phyloP scores from a whole-genome alignment of 2,797 vertebrate species.

The Tapirus indicus region DNA sequence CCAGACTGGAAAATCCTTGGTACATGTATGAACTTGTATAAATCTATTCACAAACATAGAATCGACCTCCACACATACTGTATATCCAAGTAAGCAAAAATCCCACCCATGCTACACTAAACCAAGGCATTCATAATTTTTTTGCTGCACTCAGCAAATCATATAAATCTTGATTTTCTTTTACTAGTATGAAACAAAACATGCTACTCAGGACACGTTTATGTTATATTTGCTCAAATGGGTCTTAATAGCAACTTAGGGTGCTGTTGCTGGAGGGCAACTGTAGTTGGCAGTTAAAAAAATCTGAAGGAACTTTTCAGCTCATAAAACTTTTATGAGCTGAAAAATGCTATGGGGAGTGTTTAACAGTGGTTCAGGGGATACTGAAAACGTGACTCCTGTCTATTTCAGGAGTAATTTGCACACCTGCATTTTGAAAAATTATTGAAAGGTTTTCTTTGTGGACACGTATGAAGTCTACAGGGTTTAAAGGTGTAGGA shows the following conservation, averaged over 20 bases:
- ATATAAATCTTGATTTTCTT: slow-evolving; percentile 45
- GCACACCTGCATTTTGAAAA: slow-evolving; percentile 87
- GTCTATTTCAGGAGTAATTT: slow-evolving; percentile 87
- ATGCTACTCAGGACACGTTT: not conserved
- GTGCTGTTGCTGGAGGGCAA: slow-evolving; percentile 74
- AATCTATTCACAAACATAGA: slow-evolving; percentile 38
- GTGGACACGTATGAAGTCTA: slow-evolving; percentile 77
- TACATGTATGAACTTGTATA: slow-evolving; percentile 47
- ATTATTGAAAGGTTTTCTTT: slow-evolving; percentile 85
- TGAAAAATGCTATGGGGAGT: slow-evolving; percentile 86
- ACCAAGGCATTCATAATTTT: slow-evolving; percentile 63
- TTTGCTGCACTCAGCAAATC: slow-evolving; percentile 46
- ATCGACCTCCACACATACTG: not conserved
- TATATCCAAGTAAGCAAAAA: slow-evolving; percentile 56
- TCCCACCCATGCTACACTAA: slow-evolving; percentile 60
- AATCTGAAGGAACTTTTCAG: slow-evolving; percentile 86
- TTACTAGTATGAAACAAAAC: slow-evolving; percentile 48
- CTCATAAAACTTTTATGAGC: slow-evolving; percentile 89
- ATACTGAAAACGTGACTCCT: slow-evolving; percentile 84
- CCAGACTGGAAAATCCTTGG: slow-evolving; percentile 61
- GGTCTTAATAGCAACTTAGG: slow-evolving; percentile 16
- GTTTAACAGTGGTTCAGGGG: slow-evolving; percentile 83
- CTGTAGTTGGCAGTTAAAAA: slow-evolving; percentile 78
- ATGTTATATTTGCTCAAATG: slow-evolving; percentile 53
- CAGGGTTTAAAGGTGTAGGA: slow-evolving; percentile 6